Conservation (phyloP, 1,140 invertebrate genomes). For the Diprion similis region DNA sequence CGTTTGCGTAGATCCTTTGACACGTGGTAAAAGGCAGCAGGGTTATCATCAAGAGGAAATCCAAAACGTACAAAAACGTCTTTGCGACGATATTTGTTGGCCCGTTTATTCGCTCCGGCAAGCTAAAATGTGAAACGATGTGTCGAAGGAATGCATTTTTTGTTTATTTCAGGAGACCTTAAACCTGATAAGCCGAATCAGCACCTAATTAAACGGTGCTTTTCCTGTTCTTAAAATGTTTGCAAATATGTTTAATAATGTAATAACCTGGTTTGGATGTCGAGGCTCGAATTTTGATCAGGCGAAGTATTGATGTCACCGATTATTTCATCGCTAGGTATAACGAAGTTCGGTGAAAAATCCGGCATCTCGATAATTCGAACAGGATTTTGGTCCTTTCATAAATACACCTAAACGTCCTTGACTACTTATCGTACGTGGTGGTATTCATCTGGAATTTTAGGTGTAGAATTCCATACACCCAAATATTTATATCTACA, state of each 20-base stretch:
- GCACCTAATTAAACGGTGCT: too few species aligned
- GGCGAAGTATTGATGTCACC: not conserved
- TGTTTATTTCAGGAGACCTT: too few species aligned
- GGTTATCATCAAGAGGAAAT: constrained; percentile 30
- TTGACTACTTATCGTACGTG: too few species aligned
- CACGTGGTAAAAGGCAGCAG: constrained; percentile 35
- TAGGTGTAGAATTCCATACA: too few species aligned
- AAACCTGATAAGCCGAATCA: too few species aligned
- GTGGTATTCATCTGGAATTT: too few species aligned
- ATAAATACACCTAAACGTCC: not conserved
- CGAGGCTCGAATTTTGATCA: not conserved
- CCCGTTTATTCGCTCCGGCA: not conserved
- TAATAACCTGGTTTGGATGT: too few species aligned
- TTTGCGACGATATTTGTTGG: constrained; percentile 27
- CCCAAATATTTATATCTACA: too few species aligned
- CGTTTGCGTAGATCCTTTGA: constrained; percentile 35
- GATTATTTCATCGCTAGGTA: not conserved
- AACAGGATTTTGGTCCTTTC: not conserved
- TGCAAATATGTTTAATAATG: too few species aligned
- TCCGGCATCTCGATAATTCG: not conserved
- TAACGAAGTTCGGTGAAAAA: not conserved
- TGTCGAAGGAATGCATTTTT: too few species aligned
- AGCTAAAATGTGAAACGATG: not conserved
- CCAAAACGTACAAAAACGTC: constrained; percentile 34
- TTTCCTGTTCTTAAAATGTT: too few species aligned